A percentile compares a stretch with the other conserved stretches of the same genome.
These are phyloP conservation scores for Leuciscus waleckii DNA, from an alignment of 2,797 vertebrate species.

Conservation along the genomic window DNA sequence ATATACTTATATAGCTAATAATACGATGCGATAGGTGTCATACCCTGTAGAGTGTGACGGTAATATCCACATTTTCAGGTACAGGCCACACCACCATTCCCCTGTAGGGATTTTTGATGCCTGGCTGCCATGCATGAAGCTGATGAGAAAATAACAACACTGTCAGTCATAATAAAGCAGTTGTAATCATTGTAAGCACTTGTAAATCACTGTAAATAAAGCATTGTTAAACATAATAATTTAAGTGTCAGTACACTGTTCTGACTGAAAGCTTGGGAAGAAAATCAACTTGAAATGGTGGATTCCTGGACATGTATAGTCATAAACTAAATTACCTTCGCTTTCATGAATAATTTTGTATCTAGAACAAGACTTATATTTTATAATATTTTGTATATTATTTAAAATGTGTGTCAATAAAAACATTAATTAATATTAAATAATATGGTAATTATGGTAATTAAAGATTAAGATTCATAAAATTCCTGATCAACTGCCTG, in stretches of 20 bases:
- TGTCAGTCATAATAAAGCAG: neutral
- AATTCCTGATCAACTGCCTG: neutral
- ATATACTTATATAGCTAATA: neutral
- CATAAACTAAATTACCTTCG: neutral
- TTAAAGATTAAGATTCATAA: neutral
- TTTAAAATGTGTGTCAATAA: neutral
- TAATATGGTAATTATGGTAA: neutral
- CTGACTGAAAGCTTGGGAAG: neutral
- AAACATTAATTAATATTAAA: neutral
- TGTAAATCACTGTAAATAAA: constrained; percentile 1
- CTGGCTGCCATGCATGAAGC: constrained; percentile 93
- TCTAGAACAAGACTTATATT: neutral
- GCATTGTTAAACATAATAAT: neutral
- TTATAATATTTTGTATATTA: neutral
- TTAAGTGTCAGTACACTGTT: constrained; percentile 1
- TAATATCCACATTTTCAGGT: constrained; percentile 92
- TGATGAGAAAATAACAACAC: constrained; percentile 60
- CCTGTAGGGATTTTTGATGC: constrained; percentile 91
- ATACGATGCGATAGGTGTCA: neutral
- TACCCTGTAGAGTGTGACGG: constrained; percentile 92
- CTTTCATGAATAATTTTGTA: neutral
- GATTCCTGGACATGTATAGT: neutral
- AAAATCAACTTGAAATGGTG: neutral
- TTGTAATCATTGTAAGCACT: neutral
- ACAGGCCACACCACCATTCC: constrained; percentile 91